These are phyloP conservation scores for Drosophila rufa DNA, from an alignment of 1,140 invertebrate species.

Conservation along the genomic window DNA sequence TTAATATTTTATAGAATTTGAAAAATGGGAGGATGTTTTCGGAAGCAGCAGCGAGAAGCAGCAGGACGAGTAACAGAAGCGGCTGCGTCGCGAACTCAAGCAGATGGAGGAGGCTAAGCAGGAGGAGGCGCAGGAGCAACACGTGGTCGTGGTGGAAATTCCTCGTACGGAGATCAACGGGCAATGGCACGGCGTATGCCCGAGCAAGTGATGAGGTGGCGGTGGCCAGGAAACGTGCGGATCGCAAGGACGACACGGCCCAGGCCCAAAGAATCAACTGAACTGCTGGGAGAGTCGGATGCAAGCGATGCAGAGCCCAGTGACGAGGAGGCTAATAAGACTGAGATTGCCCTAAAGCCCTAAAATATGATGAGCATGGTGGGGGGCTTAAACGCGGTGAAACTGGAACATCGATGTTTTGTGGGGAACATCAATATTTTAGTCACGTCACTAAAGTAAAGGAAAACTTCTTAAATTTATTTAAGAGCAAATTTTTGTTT, in stretches of 20 bases:
- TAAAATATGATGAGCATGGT: no score
- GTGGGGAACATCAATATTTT: no score
- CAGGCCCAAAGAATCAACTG: slow-evolving; percentile 39
- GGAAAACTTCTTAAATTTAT: no score
- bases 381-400: no score
- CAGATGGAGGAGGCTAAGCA: no score
- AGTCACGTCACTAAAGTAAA: no score
- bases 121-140: slow-evolving; percentile 48
- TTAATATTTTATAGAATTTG: no score
- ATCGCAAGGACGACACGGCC: slow-evolving; percentile 65
- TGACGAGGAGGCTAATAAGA: slow-evolving; percentile 74
- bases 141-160: slow-evolving; percentile 49
- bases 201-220: slow-evolving; percentile 57
- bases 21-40: no score
- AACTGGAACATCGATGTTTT: no score
- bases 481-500: no score
- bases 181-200: slow-evolving; percentile 47
- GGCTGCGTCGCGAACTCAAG: no score
- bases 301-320: slow-evolving; percentile 57
- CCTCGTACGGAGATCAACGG: slow-evolving; percentile 55
- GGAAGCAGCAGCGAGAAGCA: no score
- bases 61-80: slow-evolving; percentile 17
- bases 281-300: slow-evolving; percentile 60
- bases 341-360: slow-evolving; percentile 69
- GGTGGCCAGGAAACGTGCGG: slow-evolving; percentile 59